Conservation (phyloP, 92 coral and sea anemone genomes). For the Pocillopora grandis region DNA sequence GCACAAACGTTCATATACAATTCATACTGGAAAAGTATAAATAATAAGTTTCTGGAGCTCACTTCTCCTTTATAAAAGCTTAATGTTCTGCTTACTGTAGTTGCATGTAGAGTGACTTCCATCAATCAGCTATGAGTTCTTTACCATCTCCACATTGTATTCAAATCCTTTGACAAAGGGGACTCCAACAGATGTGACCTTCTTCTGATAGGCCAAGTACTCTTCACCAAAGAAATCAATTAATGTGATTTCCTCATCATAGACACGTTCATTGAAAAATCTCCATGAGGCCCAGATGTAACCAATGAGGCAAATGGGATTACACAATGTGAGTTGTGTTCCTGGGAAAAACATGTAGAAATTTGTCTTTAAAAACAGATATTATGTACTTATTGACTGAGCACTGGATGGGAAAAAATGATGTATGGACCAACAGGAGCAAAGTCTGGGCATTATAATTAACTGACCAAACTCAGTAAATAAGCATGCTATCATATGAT, state of each 20-base stretch:
- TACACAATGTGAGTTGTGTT: constrained; percentile 83
- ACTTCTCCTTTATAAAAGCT: not conserved
- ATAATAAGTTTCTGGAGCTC: too few relatives aligned
- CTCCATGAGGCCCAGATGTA: constrained; percentile 86
- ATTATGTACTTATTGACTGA: too few relatives aligned
- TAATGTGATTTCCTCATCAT: constrained; percentile 80
- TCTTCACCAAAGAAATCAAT: constrained; percentile 80
- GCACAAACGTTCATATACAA: too few relatives aligned
- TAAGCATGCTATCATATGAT: too few relatives aligned
- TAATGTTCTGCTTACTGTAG: not conserved
- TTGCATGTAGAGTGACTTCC: not conserved
- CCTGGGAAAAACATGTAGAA: constrained; percentile 34
- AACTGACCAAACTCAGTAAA: too few relatives aligned
- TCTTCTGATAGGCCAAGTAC: constrained; percentile 82
- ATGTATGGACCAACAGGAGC: too few relatives aligned
- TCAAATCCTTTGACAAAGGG: constrained; percentile 85
- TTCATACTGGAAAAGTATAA: too few relatives aligned
- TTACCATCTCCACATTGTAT: constrained; percentile 21
- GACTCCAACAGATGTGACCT: constrained; percentile 79
- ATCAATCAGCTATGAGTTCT: constrained; percentile 2
- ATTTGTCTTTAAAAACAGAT: not conserved
- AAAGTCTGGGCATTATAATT: too few relatives aligned
- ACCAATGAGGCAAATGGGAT: constrained; percentile 85
- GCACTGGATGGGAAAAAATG: too few relatives aligned
- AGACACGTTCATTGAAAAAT: constrained; percentile 86